Percentiles rank a stretch among this genome's conserved stretches.
phyloP scores from a whole-genome alignment of 2,113 vertebrate species.

The Strix aluco region DNA sequence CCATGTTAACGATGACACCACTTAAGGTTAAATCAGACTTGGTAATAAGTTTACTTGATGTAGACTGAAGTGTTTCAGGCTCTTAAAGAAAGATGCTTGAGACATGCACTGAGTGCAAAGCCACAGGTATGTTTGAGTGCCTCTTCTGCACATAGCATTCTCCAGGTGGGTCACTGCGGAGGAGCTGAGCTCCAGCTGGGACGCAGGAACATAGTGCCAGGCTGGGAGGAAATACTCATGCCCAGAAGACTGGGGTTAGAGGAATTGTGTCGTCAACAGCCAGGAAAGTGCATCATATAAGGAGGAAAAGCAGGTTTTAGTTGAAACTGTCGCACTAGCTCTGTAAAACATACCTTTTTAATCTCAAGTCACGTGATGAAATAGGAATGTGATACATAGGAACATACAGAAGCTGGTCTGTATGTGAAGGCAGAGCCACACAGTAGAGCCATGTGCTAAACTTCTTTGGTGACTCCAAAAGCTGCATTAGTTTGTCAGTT shows the following conservation, averaged over 20 bases:
- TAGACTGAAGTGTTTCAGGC: conserved; percentile 25
- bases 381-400: neutral
- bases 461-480: neutral
- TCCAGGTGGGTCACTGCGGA: neutral
- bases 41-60: conserved; percentile 62
- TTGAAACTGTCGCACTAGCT: neutral
- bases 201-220: neutral
- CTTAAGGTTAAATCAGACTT: conserved; percentile 44
- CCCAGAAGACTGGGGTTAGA: neutral
- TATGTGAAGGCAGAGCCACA: neutral
- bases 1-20: conserved; percentile 40
- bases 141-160: neutral
- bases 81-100: conserved; percentile 4
- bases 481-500: neutral
- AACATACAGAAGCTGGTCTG: neutral
- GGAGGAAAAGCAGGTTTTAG: neutral
- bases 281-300: neutral
- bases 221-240: neutral
- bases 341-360: neutral
- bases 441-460: neutral
- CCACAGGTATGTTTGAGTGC: neutral
- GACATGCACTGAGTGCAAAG: conserved; percentile 9
- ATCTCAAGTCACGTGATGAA: fast-evolving
- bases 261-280: neutral
- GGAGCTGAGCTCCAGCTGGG: neutral